These are phyloP conservation scores for Creontiades dilutus DNA, from an alignment of 2,888 invertebrate genomes.

Conservation along the genomic window DNA sequence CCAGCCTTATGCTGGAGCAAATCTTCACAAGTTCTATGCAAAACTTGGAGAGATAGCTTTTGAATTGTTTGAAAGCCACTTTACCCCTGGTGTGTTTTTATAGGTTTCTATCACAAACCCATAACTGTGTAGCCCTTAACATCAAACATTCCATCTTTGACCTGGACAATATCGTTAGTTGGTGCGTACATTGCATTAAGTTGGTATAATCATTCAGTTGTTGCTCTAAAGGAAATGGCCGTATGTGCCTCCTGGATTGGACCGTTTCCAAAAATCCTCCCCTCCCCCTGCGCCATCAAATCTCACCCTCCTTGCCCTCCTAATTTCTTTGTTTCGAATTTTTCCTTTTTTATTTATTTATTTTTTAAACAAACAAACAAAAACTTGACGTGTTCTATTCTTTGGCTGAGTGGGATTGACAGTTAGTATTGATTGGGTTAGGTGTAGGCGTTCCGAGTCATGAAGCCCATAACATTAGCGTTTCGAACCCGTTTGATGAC, in stretches of 20 bases:
- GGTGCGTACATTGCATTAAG: background rate
- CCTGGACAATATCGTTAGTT: background rate
- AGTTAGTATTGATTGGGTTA: conserved; percentile 72
- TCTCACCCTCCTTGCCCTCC: conserved; percentile 48
- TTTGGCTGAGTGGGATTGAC: conserved; percentile 68
- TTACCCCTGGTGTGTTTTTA: too few relatives aligned
- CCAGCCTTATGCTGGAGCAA: too few relatives aligned
- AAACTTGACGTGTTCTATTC: conserved; percentile 27
- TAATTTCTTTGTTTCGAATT: conserved; percentile 48
- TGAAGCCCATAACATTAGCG: conserved; percentile 88
- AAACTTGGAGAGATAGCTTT: too few relatives aligned
- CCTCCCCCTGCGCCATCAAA: background rate
- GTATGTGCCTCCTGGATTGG: conserved; percentile 4
- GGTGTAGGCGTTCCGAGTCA: conserved; percentile 76
- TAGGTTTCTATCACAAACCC: too few relatives aligned
- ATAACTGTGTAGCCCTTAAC: too few relatives aligned
- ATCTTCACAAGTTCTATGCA: too few relatives aligned
- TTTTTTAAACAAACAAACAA: conserved; percentile 62
- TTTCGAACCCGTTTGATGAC: conserved; percentile 93
- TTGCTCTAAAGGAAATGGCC: conserved; percentile 58
- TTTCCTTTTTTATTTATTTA: conserved; percentile 62
- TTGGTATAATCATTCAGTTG: conserved; percentile 17
- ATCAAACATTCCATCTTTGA: too few relatives aligned
- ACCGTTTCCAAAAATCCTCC: background rate
- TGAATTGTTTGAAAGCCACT: too few relatives aligned